Percentiles rank a stretch among this genome's conserved stretches.
Conservation (phyloP, 1,140 invertebrate genomes). For the Brachionus plicatilis region DNA sequence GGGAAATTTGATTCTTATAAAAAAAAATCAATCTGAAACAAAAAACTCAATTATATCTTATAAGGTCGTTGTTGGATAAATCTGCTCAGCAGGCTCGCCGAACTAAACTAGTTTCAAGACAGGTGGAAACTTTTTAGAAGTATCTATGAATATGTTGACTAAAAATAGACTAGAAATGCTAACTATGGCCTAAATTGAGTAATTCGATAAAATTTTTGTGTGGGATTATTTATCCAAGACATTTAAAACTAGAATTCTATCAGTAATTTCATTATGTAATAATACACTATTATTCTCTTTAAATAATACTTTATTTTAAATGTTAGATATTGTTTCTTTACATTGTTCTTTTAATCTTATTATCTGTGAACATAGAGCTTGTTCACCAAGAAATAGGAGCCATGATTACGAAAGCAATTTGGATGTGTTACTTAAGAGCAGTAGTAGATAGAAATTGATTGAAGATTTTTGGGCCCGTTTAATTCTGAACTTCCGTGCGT, state of each 20-base stretch:
- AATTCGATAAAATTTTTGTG: not conserved
- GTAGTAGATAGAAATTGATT: not conserved
- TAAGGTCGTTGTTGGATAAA: not conserved
- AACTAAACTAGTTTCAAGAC: not conserved
- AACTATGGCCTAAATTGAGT: not conserved
- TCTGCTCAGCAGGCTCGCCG: not conserved
- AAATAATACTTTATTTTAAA: not conserved
- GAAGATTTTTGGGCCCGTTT: not conserved
- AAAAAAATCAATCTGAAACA: not conserved
- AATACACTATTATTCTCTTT: not conserved
- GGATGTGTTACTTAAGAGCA: not conserved
- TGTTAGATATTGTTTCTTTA: not conserved
- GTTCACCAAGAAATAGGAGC: not conserved
- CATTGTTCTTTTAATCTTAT: not conserved
- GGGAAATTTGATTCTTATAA: not conserved
- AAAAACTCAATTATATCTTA: not conserved
- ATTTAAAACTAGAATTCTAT: not conserved
- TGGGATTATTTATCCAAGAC: slow-evolving; percentile 10
- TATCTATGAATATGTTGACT: not conserved
- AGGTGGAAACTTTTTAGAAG: not conserved
- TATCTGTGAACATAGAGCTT: not conserved
- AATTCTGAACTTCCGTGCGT: not conserved
- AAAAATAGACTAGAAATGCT: not conserved
- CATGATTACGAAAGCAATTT: not conserved
- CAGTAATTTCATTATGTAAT: slow-evolving; percentile 6